These are phyloP conservation scores for Xyliphius kryptos DNA, from an alignment of 2,113 vertebrate species.

Conservation along the genomic window DNA sequence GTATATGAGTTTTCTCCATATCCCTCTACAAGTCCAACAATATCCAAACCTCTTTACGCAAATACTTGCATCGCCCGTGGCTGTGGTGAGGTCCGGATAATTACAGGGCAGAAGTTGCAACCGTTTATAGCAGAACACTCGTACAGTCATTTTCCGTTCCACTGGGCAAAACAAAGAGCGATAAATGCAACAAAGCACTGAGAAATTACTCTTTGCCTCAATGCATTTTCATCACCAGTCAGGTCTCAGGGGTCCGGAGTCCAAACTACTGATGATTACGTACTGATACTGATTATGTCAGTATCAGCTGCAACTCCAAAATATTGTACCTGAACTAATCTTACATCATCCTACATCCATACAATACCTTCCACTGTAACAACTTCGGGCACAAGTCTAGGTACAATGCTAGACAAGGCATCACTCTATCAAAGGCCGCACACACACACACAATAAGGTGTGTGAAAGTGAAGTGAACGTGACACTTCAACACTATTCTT, in stretches of 20 bases:
- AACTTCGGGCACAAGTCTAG: no score
- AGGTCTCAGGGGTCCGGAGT: neutral
- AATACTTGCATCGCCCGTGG: constrained; percentile 28
- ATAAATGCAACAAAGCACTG: neutral
- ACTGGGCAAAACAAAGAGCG: neutral
- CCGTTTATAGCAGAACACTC: constrained; percentile 1
- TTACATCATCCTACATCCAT: neutral
- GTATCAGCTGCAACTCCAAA: neutral
- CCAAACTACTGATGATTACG: neutral
- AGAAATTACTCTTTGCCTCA: neutral
- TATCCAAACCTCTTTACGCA: neutral
- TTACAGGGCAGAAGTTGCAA: constrained; percentile 15
- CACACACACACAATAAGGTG: no score
- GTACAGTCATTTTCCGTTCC: constrained; percentile 1
- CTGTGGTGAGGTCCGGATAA: constrained; percentile 17
- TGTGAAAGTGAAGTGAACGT: no score
- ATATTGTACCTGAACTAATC: neutral
- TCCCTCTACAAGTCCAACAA: constrained; percentile 13
- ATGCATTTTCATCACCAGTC: neutral
- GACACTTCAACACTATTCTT: no score
- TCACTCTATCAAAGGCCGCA: no score
- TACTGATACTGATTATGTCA: neutral
- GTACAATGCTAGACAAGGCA: no score
- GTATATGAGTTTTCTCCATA: no score
- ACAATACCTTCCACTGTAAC: no score